Base-by-base conservation (phyloP, 2,888 invertebrate species). In the Eilema caniola region DNA sequence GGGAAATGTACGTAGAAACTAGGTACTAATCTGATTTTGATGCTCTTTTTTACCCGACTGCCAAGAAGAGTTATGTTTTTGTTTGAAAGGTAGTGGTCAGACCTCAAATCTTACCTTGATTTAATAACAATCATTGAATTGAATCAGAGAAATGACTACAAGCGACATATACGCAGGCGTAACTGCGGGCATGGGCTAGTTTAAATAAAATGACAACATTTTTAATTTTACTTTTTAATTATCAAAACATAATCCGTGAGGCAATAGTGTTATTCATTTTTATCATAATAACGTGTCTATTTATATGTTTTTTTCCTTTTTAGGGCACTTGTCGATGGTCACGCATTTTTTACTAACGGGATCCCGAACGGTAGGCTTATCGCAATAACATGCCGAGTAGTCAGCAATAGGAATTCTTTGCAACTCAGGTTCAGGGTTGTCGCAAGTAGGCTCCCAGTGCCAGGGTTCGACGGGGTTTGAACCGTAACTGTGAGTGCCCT, bases 301-400 rank as follows among this genome's bases (percentile, higher is more conserved):
- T 53, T 12, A 7, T 33, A 33, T 33, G 4, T 3, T 33, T 12
- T 37, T 1, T 28, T 47, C 25, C 4, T n/a, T n/a, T 53, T 53
- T 53, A 1, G 63, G 63, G 41, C 71, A 71, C 7, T 71, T 33
- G 25, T 71, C 67, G 0, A 71, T 1, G 0, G 62, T 33, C 20
- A 67, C 67, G 8, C 67, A 71, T 10, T 63, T 67, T 20, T 47
- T 28, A 3, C 31, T 60, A 7, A n/a, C 4, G 10, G 53, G 20
- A 25, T 71, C 67, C 14, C 63, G 67, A 31, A 71, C 67, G 2
- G 66, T 71, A 7, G 63, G 70, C n/a, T 23, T 10, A n/a, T 71
- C 67, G 23, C 67, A 71, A 24, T 71, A 63, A 12, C 71, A 71
- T 0, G 67, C 60, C 10, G 71, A 63, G 60, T 62, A 71, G 63